A percentile compares a stretch with the other conserved stretches of the same genome.
Evolutionary conservation across 2,888 invertebrate species (phyloP).

Genomic region (Malacosoma neustria): DNA sequence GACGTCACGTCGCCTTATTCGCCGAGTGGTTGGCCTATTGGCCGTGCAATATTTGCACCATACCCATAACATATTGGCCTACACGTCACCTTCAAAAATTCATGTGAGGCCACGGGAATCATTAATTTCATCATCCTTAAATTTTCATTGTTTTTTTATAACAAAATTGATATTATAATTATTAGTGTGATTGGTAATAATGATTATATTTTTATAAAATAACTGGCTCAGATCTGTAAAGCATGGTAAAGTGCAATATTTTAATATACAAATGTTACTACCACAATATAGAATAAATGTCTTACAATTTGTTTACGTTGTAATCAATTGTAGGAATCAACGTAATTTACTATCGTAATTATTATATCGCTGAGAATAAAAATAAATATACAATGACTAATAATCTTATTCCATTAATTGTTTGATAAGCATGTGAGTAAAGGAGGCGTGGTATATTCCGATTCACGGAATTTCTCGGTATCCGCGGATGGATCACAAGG

Average conservation of each 20-base stretch:
- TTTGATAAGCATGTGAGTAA: conserved; percentile 17
- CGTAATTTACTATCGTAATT: neutral
- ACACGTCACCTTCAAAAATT: conserved; percentile 16
- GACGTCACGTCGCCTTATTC: conserved; percentile 69
- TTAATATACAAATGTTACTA: no score
- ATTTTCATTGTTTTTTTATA: no score
- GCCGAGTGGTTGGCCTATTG: conserved; percentile 49
- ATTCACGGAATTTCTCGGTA: conserved; percentile 20
- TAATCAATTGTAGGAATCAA: neutral
- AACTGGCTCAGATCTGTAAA: no score
- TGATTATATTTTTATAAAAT: no score
- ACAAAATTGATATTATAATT: no score
- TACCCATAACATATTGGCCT: conserved; percentile 14
- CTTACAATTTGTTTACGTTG: neutral
- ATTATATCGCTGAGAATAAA: conserved; percentile 7
- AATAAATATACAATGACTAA: conserved; percentile 16
- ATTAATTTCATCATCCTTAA: neutral
- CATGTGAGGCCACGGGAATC: conserved; percentile 19
- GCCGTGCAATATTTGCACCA: conserved; percentile 31
- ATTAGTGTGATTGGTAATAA: no score
- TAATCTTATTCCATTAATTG: conserved; percentile 10
- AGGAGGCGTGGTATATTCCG: conserved; percentile 25
- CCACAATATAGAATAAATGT: no score
- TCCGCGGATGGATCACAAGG: conserved; percentile 10
- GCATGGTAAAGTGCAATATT: no score